Evolutionary conservation across 2,113 vertebrate genomes (phyloP), one percentile per base, ranked within the genome.

Genomic region (Neolamprologus ventralis): DNA sequence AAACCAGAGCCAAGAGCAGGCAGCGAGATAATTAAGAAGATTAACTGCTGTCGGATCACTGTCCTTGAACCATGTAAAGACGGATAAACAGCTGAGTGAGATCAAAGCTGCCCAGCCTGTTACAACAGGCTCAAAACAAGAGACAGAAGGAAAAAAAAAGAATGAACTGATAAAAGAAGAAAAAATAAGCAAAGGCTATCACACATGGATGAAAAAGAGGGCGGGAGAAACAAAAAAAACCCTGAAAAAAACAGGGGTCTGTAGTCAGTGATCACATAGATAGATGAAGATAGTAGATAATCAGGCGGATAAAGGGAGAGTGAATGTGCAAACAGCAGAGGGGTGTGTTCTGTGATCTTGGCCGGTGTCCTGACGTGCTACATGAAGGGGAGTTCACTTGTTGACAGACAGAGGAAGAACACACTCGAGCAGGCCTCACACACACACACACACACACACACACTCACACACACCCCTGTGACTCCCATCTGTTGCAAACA

Each of bases 401-500:
- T 91, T 94, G 92, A 95, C 91, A 87, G 90, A 92, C 80, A 82
- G 89, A 89, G 85, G 92, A 93, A 92, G 84, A 91, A 92, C 80
- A 90, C 84, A 90, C 90, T 82, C 83, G 31, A 79, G 21, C 88
- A 87, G 53, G 8, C 86, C 78, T 40, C 17, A 65, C 90, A 81
- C 60, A 81, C 87, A 88, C 88, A 84, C 90, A 82, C 57, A 81
- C 87, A 42, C 40, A 42, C 40, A 13, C 40, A 12, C 37, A 88
- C 88, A 83, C 90, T 81, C 84, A 80, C 86, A 90, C 87, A 84
- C 90, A 71, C 65, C 87, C 87, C 82, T 79, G 68, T 80, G 89
- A 93, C 90, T 94, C 80, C 87, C 90, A 91, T 92, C 85, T 94
- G 93, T 90, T 93, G 95, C 95, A 96, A 95, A 95, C 94, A 94